phyloP scores from a whole-genome alignment of 2,113 vertebrate species.

The Thalassarche chlororhynchos region DNA sequence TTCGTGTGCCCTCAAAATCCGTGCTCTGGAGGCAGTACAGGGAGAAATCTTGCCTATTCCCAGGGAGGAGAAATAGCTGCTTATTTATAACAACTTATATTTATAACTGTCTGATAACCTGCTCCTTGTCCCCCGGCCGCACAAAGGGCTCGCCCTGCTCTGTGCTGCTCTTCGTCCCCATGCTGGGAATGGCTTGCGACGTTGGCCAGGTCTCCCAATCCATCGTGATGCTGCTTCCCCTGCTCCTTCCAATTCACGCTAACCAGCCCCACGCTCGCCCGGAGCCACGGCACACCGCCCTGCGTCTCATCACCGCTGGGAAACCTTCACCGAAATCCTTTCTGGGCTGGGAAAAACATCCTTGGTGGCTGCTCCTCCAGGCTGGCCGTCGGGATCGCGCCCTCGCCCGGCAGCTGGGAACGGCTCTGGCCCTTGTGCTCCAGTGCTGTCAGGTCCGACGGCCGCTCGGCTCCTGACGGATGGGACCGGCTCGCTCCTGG shows the following conservation, averaged over 20 bases:
- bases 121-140: accelerated
- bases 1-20: background rate
- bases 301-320: accelerated
- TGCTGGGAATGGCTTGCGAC: background rate
- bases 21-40: background rate
- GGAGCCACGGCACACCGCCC: background rate
- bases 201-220: background rate
- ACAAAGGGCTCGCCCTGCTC: background rate
- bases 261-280: background rate
- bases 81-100: background rate
- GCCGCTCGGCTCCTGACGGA: background rate
- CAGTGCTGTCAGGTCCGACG: accelerated
- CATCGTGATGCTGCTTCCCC: background rate
- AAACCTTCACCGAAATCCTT: background rate
- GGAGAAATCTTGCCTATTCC: background rate
- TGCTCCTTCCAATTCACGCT: background rate
- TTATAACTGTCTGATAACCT: background rate
- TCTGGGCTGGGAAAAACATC: accelerated
- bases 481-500: constrained; percentile 39
- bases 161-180: background rate
- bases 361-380: background rate
- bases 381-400: background rate
- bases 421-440: background rate
- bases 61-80: background rate
- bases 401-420: background rate